These are phyloP conservation scores for Sebastolobus altivelis DNA, from an alignment of 2,797 vertebrate genomes.

Conservation along the genomic window DNA sequence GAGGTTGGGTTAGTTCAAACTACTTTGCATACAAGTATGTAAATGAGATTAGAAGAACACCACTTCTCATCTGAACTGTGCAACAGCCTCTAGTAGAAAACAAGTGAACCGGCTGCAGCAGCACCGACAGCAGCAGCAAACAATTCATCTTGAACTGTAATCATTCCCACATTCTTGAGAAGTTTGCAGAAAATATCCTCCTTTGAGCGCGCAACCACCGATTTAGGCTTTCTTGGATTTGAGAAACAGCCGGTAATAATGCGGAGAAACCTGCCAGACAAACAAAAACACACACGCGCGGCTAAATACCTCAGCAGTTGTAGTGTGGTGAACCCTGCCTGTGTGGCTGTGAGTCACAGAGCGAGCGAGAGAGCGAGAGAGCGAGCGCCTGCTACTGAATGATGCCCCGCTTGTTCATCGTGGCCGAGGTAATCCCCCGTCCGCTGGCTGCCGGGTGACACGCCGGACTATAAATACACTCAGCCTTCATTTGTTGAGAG, in stretches of 20 bases:
- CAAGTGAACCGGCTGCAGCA: constrained; percentile 3
- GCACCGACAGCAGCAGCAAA: constrained; percentile 8
- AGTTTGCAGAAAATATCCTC: not conserved
- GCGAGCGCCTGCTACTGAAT: constrained; percentile 73
- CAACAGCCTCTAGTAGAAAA: constrained; percentile 2
- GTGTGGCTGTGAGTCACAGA: constrained; percentile 76
- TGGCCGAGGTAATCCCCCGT: constrained; percentile 84
- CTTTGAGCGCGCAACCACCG: not conserved
- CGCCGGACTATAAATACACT: constrained; percentile 84
- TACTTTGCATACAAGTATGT: not conserved
- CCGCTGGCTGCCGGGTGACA: constrained; percentile 78
- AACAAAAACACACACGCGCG: constrained; percentile 17
- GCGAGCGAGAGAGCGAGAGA: constrained; percentile 10
- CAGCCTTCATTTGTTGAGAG: constrained; percentile 70
- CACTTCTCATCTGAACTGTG: not conserved
- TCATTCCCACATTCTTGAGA: not conserved
- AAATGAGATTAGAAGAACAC: not conserved
- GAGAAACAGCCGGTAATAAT: constrained; percentile 24
- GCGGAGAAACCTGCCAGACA: constrained; percentile 20
- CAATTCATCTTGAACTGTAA: not conserved
- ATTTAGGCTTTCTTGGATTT: not conserved
- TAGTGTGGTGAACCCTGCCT: constrained; percentile 57
- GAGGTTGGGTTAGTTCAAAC: not conserved
- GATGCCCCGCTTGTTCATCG: constrained; percentile 75
- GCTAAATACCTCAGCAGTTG: constrained; percentile 61